Conservation (phyloP, 2,888 invertebrate species). For the Mylabris sibirica region DNA sequence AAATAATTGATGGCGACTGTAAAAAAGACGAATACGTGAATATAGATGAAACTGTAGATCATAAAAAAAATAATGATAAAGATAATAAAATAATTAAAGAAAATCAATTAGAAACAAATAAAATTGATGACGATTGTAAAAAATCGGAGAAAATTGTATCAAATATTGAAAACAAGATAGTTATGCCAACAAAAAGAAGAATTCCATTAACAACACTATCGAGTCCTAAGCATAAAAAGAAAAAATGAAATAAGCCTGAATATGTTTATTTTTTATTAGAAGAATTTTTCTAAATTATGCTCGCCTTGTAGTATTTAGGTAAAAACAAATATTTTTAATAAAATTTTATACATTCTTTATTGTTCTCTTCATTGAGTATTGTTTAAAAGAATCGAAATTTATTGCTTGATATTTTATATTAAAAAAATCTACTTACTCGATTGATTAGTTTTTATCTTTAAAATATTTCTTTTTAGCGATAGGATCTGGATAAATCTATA, state of each 20-base stretch:
- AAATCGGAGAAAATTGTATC: not conserved
- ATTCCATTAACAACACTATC: conserved; percentile 79
- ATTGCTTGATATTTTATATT: too few relatives aligned
- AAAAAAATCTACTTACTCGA: too few relatives aligned
- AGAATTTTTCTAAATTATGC: not conserved
- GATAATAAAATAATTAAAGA: not conserved
- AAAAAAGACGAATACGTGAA: conserved; percentile 42
- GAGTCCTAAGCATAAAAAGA: conserved; percentile 76
- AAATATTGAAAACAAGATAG: conserved; percentile 4
- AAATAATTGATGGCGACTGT: too few relatives aligned
- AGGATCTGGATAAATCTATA: conserved; percentile 84
- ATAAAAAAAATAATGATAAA: too few relatives aligned
- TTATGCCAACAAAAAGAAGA: conserved; percentile 59
- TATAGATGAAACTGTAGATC: conserved; percentile 19
- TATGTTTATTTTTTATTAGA: not conserved
- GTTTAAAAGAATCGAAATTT: conserved; percentile 34
- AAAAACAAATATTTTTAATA: too few relatives aligned
- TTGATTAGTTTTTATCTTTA: conserved; percentile 62
- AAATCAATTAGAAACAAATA: conserved; percentile 54
- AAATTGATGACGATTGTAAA: conserved; percentile 39
- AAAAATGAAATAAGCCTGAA: conserved; percentile 21
- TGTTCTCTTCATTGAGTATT: not conserved
- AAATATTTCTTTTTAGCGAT: conserved; percentile 83
- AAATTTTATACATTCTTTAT: too few relatives aligned
- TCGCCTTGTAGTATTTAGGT: too few relatives aligned